A percentile compares a stretch with the other conserved stretches of the same genome.
These are phyloP conservation scores for Astropecten irregularis DNA, from an alignment of 53 echinoderm and acorn worm species.

Conservation along the genomic window DNA sequence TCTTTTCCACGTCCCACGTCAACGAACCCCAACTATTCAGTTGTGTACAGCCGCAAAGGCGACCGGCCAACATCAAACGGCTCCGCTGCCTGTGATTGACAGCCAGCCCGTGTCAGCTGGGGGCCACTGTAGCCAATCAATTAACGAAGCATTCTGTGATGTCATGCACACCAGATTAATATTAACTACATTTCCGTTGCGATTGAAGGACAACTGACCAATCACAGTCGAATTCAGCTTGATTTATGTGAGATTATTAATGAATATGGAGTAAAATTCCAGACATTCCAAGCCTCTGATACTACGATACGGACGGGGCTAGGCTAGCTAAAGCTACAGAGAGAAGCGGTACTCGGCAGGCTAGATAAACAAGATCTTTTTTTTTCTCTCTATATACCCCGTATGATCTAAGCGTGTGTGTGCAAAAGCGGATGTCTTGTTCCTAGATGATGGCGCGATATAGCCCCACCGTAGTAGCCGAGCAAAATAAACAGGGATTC, in stretches of 20 bases:
- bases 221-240: conserved; percentile 10
- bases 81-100: conserved; percentile 98
- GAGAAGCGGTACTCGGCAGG: neutral
- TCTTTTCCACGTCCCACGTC: conserved; percentile 77
- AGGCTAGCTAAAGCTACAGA: neutral
- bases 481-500: conserved; percentile 7
- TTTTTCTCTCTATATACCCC: too few relatives aligned
- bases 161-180: conserved; percentile 73
- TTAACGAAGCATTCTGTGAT: conserved; percentile 93
- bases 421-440: conserved; percentile 23
- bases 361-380: conserved; percentile 58
- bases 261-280: conserved; percentile 71
- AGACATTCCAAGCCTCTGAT: conserved; percentile 65
- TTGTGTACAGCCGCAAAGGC: conserved; percentile 88
- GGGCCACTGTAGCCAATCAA: conserved; percentile 99
- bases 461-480: neutral
- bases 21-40: conserved; percentile 76
- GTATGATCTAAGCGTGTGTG: too few relatives aligned
- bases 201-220: conserved; percentile 59
- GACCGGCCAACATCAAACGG: conserved; percentile 98
- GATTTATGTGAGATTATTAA: conserved; percentile 52
- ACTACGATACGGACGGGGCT: too few relatives aligned
- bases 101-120: conserved; percentile 98
- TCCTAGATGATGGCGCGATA: conserved; percentile 36
- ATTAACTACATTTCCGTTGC: conserved; percentile 59